phyloP scores from a whole-genome alignment of 2,113 vertebrate genomes.

The Chloropsis cyanopogon region DNA sequence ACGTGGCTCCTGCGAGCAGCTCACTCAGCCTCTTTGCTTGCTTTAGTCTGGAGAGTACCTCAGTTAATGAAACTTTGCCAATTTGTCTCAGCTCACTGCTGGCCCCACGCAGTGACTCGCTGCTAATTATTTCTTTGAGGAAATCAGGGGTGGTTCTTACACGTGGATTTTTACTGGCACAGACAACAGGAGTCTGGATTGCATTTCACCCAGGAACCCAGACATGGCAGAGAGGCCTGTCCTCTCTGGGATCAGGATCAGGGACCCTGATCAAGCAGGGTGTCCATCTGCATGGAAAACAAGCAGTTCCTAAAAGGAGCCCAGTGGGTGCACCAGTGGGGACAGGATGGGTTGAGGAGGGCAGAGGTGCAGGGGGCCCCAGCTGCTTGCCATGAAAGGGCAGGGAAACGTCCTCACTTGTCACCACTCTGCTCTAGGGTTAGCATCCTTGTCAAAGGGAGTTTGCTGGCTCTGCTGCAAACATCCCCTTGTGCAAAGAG shows the following conservation, averaged over 20 bases:
- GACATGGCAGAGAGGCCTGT: neutral
- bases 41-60: neutral
- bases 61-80: neutral
- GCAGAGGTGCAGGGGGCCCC: neutral
- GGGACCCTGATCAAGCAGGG: accelerated
- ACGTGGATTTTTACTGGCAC: neutral
- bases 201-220: neutral
- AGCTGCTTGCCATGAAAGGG: neutral
- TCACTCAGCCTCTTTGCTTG: neutral
- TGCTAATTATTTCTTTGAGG: neutral
- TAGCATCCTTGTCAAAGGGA: neutral
- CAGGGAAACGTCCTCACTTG: accelerated
- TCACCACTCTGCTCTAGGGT: neutral
- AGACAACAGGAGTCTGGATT: neutral
- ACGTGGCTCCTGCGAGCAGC: neutral
- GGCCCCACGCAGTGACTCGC: neutral
- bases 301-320: neutral
- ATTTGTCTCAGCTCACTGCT: neutral
- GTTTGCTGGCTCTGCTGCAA: neutral
- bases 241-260: neutral
- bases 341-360: accelerated
- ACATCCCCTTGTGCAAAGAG: neutral
- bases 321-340: accelerated
- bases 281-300: neutral
- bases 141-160: neutral